Evolutionary conservation across 2,113 vertebrate genomes (phyloP).

Genomic region (Bujurquina vittata): DNA sequence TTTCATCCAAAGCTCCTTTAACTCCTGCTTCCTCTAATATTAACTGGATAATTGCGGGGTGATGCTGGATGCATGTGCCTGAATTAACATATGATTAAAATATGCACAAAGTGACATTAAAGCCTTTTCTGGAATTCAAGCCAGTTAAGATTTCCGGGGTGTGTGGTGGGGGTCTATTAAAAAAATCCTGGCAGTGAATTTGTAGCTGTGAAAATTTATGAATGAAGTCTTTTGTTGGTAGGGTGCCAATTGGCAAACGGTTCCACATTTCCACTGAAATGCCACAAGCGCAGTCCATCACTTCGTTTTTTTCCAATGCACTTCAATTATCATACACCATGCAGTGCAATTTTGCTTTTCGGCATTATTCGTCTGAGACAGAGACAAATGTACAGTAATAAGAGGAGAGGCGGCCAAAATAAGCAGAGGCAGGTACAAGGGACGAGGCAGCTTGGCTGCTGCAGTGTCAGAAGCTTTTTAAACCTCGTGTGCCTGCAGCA

Average conservation of each 20-base stretch:
- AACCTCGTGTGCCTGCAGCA: not conserved
- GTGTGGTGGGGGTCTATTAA: conserved; percentile 1
- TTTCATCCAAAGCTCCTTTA: conserved; percentile 53
- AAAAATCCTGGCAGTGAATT: conserved; percentile 35
- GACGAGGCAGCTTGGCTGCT: not conserved
- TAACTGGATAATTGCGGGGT: conserved; percentile 47
- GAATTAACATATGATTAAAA: conserved; percentile 56
- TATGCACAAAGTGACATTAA: conserved; percentile 33
- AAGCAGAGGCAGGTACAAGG: not conserved
- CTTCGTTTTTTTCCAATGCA: conserved; percentile 8
- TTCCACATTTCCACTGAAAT: conserved; percentile 18
- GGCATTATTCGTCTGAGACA: conserved; percentile 6
- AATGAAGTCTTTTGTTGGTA: conserved; percentile 37
- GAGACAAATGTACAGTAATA: conserved; percentile 14
- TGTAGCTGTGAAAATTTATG: conserved; percentile 22
- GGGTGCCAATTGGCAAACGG: conserved; percentile 50
- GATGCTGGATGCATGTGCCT: conserved; percentile 29
- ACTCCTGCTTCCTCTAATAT: conserved; percentile 55
- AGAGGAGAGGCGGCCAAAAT: not conserved
- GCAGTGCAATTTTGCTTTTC: conserved; percentile 23
- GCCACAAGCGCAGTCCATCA: conserved; percentile 34
- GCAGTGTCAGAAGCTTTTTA: not conserved
- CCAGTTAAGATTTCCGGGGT: not conserved
- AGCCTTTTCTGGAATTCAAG: conserved; percentile 21
- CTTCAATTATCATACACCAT: conserved; percentile 37